A percentile compares a stretch with the other conserved stretches of the same genome.
Conservation (phyloP, 2,113 vertebrate genomes). For the Anguilla rostrata region DNA sequence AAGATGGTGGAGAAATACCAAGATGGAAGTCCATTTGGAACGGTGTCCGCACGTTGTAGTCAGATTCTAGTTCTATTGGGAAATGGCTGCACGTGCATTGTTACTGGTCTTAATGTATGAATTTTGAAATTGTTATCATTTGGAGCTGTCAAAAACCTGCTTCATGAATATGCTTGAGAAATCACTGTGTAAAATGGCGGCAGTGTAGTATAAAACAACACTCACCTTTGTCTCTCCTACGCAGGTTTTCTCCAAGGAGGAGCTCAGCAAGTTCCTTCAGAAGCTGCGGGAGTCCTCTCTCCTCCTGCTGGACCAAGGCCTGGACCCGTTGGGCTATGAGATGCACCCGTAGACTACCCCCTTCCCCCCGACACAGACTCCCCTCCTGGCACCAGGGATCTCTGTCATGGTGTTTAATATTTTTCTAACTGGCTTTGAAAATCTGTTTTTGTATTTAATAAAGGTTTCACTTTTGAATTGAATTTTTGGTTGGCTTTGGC, state of each 20-base stretch:
- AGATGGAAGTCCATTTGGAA: no score
- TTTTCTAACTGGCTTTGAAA: constrained; percentile 40
- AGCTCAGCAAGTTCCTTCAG: constrained; percentile 79
- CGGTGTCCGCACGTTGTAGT: no score
- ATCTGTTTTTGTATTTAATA: constrained; percentile 18
- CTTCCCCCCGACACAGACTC: constrained; percentile 5
- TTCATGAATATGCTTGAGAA: no score
- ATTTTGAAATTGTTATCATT: no score
- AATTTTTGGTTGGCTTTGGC: not conserved
- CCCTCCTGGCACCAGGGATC: not conserved
- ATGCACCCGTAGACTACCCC: constrained; percentile 66
- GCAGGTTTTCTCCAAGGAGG: constrained; percentile 93
- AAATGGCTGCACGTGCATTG: no score
- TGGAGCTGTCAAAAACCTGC: no score
- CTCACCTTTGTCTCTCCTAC: not conserved
- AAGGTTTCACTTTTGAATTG: constrained; percentile 1
- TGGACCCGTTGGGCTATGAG: constrained; percentile 89
- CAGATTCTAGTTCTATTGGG: no score
- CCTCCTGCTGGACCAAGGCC: constrained; percentile 80
- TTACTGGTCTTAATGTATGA: no score
- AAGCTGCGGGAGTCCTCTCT: constrained; percentile 87
- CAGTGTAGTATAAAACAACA: not conserved
- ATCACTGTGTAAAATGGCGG: no score
- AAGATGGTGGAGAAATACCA: no score
- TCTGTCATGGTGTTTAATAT: not conserved